phyloP scores from a whole-genome alignment of 2,113 vertebrate species.

The Dunckerocampus dactyliophorus region DNA sequence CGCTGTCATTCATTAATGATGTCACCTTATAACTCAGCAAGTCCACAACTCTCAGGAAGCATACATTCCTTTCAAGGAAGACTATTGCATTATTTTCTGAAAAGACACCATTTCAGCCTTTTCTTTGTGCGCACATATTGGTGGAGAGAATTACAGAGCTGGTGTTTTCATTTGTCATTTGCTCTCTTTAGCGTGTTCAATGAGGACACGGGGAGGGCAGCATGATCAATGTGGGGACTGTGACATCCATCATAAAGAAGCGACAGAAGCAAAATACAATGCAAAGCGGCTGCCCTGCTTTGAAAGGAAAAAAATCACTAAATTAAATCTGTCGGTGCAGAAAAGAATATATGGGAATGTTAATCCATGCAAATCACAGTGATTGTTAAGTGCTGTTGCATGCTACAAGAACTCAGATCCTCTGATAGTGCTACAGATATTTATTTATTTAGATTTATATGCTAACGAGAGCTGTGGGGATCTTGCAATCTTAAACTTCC shows the following conservation, averaged over 20 bases:
- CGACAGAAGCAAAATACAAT: slow-evolving; percentile 24
- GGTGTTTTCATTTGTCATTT: slow-evolving; percentile 70
- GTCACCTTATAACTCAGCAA: slow-evolving; percentile 31
- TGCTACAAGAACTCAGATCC: slow-evolving; percentile 31
- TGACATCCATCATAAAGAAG: slow-evolving; percentile 70
- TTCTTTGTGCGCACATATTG: slow-evolving; percentile 51
- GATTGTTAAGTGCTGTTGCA: slow-evolving; percentile 42
- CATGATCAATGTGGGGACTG: slow-evolving; percentile 18
- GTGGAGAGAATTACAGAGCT: slow-evolving; percentile 39
- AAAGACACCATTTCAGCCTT: slow-evolving; percentile 48
- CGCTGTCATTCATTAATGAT: slow-evolving; percentile 35
- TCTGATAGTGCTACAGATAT: slow-evolving; percentile 46
- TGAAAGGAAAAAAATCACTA: slow-evolving; percentile 59
- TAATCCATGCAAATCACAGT: slow-evolving; percentile 58
- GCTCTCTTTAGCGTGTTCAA: slow-evolving; percentile 62
- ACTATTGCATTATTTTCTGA: slow-evolving; percentile 29
- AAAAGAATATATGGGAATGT: slow-evolving; percentile 42
- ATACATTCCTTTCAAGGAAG: slow-evolving; percentile 55
- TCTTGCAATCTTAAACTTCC: background rate
- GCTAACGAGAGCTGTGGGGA: slow-evolving; percentile 10
- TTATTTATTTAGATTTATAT: slow-evolving; percentile 29
- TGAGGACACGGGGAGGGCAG: slow-evolving; percentile 53
- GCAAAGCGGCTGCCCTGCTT: slow-evolving; percentile 24
- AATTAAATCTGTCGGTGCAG: slow-evolving; percentile 36
- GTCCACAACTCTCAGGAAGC: slow-evolving; percentile 21